These are phyloP conservation scores for Aphidoletes aphidimyza DNA, from an alignment of 2,888 invertebrate species.

Conservation along the genomic window DNA sequence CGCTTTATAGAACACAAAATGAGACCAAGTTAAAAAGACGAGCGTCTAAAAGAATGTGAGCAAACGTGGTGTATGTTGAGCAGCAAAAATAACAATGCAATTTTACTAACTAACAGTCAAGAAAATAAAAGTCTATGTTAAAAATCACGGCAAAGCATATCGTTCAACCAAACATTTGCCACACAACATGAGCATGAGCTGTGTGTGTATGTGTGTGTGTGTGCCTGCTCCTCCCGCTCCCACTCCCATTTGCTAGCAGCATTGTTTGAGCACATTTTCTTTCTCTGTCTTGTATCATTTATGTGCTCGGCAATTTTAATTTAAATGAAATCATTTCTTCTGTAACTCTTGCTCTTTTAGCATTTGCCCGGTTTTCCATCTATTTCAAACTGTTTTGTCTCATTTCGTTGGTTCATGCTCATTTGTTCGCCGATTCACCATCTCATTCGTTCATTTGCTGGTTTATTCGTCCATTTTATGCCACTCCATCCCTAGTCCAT, in stretches of 20 bases:
- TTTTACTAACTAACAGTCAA: background rate
- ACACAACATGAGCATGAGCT: no score
- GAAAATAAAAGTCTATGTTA: conserved; percentile 8
- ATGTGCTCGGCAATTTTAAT: conserved; percentile 39
- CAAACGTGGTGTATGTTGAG: background rate
- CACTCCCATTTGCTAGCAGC: no score
- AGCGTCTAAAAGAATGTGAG: no score
- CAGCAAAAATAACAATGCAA: conserved; percentile 30
- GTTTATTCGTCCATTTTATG: background rate
- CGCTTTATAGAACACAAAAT: conserved; percentile 19
- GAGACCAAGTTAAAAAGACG: background rate
- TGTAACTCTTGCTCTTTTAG: background rate
- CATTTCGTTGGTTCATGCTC: background rate
- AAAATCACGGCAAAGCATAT: background rate
- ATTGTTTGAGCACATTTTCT: no score
- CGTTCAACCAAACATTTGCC: background rate
- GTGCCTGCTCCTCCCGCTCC: background rate
- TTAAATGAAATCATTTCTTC: conserved; percentile 53
- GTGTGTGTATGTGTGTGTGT: background rate
- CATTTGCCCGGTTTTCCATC: no score
- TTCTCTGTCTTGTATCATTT: conserved; percentile 9
- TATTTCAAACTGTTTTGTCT: background rate
- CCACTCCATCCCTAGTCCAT: background rate
- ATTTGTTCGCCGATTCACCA: background rate
- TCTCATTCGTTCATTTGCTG: background rate